phyloP scores from a whole-genome alignment of 2,113 vertebrate species.

The Equus przewalskii region DNA sequence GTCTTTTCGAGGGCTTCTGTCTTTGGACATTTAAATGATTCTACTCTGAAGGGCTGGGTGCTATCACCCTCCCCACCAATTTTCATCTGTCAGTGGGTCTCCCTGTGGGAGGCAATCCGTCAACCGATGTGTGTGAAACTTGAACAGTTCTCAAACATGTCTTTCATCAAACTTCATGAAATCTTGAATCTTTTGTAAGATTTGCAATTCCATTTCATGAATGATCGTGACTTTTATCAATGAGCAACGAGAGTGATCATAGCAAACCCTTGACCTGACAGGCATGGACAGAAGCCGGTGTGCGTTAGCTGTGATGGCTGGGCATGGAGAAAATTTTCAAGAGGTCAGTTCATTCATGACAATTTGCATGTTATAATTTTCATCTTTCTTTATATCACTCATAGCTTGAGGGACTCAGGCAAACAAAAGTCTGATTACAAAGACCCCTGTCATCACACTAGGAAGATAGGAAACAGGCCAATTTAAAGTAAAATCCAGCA shows the following conservation, averaged over 20 bases:
- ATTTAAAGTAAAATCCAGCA: neutral
- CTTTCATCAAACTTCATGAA: slow-evolving; percentile 5
- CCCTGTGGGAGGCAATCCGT: neutral
- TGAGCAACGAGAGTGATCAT: neutral
- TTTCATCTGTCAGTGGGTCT: neutral
- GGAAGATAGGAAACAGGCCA: neutral
- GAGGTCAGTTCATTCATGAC: neutral
- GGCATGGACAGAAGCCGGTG: neutral
- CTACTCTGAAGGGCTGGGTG: neutral
- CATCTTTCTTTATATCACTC: neutral
- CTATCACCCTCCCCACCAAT: neutral
- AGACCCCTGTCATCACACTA: neutral
- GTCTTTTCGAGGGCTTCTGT: neutral
- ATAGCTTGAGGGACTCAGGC: neutral
- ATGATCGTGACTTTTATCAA: neutral
- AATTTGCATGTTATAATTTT: neutral
- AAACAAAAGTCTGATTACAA: neutral
- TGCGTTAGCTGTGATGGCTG: neutral
- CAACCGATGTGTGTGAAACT: neutral
- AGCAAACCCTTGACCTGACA: neutral
- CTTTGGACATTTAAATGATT: neutral
- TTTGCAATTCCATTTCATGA: neutral
- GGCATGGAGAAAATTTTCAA: neutral
- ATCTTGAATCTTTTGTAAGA: neutral
- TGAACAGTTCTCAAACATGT: neutral